Percentiles rank a stretch among this genome's conserved stretches.
Conservation (phyloP, 1,140 invertebrate species). For the Trachelipus rathkii region DNA sequence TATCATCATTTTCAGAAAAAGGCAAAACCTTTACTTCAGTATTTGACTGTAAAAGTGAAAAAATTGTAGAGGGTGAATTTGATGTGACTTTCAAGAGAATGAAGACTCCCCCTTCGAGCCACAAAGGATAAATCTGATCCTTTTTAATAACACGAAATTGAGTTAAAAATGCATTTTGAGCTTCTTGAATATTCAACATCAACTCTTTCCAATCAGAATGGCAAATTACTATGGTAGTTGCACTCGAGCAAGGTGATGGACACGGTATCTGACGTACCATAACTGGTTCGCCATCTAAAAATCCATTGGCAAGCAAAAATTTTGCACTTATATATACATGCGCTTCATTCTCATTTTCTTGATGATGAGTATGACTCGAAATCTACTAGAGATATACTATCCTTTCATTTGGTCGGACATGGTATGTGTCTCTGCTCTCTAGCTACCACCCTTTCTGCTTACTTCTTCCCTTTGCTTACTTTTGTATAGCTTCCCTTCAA, state of each 20-base stretch:
- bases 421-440: too few species aligned
- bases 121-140: slow-evolving; percentile 33
- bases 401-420: too few species aligned
- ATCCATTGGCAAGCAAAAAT: slow-evolving; percentile 28
- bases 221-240: slow-evolving; percentile 22
- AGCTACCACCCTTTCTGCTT: too few species aligned
- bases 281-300: slow-evolving; percentile 31
- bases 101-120: slow-evolving; percentile 38
- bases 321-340: slow-evolving; percentile 28
- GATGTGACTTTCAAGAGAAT: slow-evolving; percentile 27
- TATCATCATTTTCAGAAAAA: slow-evolving; percentile 13
- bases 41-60: slow-evolving; percentile 30
- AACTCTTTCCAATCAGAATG: slow-evolving; percentile 33
- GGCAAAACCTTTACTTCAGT: slow-evolving; percentile 41
- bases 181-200: slow-evolving; percentile 35
- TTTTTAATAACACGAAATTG: slow-evolving; percentile 33
- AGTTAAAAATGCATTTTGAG: slow-evolving; percentile 33
- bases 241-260: slow-evolving; percentile 28
- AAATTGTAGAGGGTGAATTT: slow-evolving; percentile 23
- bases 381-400: too few species aligned
- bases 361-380: slow-evolving; percentile 34
- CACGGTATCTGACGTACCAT: slow-evolving; percentile 33
- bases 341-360: not conserved
- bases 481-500: too few species aligned
- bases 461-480: too few species aligned